Evolutionary conservation across 2,113 vertebrate species (phyloP), one percentile per base, ranked within the genome.

Genomic region (Tachysurus vachellii): DNA sequence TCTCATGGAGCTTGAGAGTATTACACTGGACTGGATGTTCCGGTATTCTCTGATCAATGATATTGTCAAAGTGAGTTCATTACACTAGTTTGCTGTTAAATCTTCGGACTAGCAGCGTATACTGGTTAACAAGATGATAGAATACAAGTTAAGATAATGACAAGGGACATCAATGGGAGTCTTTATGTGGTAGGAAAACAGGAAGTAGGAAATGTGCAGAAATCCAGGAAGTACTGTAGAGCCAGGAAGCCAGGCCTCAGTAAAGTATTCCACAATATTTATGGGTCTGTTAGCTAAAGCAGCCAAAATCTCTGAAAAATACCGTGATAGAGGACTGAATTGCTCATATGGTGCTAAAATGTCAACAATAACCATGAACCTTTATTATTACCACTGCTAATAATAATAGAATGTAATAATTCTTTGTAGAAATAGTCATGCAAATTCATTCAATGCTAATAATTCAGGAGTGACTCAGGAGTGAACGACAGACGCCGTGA

Each of bases 21-120:
- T 99, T 93, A 98, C 96, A 0, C 91, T 99, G 93, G 98, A 99
- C 93, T 99, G 98, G 98, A 97, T 99, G 97, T 99, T 99, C 89
- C 96, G 97, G 83, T 99, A 97, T 83, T 99, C 98, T 0, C 97
- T 99, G 90, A 96, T 97, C 91, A 95, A 94, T 0, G 97, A 98
- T 92, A 97, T 98, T 0, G 95, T 98, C 26, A 98, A 97, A 96
- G 97, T 97, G 53, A n/a, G 54, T 28, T 26, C 17, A 57, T 31
- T 56, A 77, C 42, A 16, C 71, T 23, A 8, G 10, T 9, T 71
- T 42, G 14, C 14, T 36, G 1, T 36, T 31, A 16, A 68, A 17
- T 75, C 42, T 75, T 75, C 50, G 42, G 17, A 73, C 11, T 13
- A 75, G 16, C 31, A 19, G 31, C 36, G 17, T 71, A 3, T 36